These are phyloP conservation scores for Drosophila monieri DNA, from an alignment of 2,888 invertebrate species.

Conservation along the genomic window DNA sequence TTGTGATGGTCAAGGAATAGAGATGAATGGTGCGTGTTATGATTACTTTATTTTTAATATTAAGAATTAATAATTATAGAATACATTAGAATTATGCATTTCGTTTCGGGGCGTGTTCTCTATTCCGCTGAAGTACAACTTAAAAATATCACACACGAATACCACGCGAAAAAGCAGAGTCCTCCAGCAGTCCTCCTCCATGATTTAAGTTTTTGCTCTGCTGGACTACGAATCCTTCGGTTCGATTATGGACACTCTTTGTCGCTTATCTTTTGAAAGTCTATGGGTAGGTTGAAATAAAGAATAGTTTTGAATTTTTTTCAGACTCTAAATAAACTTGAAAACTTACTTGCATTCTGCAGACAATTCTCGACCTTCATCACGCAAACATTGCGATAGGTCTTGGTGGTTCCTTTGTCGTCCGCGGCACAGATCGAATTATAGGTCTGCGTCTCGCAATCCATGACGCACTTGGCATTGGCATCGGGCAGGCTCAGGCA, in stretches of 20 bases:
- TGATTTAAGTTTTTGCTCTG: constrained; percentile 42
- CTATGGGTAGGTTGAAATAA: constrained; percentile 47
- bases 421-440: constrained; percentile 81
- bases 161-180: constrained; percentile 71
- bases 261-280: constrained; percentile 83
- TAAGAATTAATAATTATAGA: constrained; percentile 74
- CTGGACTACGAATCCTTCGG: constrained; percentile 26
- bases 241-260: constrained; percentile 80
- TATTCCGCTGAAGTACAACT: constrained; percentile 79
- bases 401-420: constrained; percentile 82
- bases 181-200: constrained; percentile 49
- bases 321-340: neutral
- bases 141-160: constrained; percentile 83
- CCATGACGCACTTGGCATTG: constrained; percentile 81
- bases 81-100: constrained; percentile 71
- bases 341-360: constrained; percentile 61
- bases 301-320: neutral
- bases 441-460: constrained; percentile 79
- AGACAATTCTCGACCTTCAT: constrained; percentile 84
- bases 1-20: constrained; percentile 35
- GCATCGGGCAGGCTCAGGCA: constrained; percentile 80
- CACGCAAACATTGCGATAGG: constrained; percentile 82
- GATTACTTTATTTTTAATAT: constrained; percentile 74
- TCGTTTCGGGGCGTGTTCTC: constrained; percentile 57
- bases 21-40: constrained; percentile 45